A percentile compares a stretch with the other conserved stretches of the same genome.
Evolutionary conservation across 92 coral and sea anemone species (phyloP).

Genomic region (Palythoa caribaeorum): DNA sequence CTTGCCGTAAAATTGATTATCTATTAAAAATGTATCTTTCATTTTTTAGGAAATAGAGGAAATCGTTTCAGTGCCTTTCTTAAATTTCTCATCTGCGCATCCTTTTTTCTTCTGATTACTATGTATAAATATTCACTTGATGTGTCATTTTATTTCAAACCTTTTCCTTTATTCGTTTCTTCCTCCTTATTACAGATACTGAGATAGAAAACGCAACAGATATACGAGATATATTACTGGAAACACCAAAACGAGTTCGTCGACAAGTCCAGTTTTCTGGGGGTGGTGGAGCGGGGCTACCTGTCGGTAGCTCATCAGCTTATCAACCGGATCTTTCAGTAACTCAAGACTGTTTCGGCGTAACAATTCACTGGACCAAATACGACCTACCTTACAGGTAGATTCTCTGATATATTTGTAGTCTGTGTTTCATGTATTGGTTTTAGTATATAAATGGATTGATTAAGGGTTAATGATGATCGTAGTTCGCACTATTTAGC

Average conservation of each 20-base stretch:
- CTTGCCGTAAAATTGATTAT: no score
- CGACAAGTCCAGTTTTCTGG: constrained; percentile 24
- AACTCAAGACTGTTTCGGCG: constrained; percentile 90
- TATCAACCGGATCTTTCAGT: constrained; percentile 75
- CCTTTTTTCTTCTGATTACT: no score
- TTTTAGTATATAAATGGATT: no score
- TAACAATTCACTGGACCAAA: constrained; percentile 78
- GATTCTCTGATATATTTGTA: not conserved
- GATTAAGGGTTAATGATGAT: no score
- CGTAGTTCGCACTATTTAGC: no score
- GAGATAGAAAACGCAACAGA: constrained; percentile 4
- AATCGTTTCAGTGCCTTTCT: no score
- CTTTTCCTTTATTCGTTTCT: not conserved
- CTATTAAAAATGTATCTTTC: no score
- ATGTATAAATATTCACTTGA: no score
- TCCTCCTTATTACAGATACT: constrained; percentile 2
- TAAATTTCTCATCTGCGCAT: no score
- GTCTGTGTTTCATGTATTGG: no score
- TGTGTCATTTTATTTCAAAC: no score
- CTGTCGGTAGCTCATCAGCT: not conserved
- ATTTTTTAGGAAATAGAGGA: no score
- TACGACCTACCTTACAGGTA: constrained; percentile 82
- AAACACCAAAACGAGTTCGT: constrained; percentile 42
- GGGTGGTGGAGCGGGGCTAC: constrained; percentile 32
- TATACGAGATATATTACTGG: not conserved